Conservation (phyloP, 2,797 vertebrate genomes). For the Macropus fuliginosus region DNA sequence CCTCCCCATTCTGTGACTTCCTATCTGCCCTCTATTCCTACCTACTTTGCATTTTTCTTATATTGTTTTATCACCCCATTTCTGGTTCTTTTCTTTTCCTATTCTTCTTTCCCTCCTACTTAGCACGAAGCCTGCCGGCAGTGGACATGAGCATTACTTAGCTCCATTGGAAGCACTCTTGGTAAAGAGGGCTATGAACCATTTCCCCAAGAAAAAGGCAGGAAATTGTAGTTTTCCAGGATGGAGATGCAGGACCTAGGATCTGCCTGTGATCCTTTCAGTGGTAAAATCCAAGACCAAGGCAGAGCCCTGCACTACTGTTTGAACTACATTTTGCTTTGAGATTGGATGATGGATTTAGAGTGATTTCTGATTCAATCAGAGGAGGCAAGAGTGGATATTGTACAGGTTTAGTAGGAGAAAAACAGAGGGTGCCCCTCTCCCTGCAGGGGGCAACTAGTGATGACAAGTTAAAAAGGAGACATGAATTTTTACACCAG, state of each 20-base stretch:
- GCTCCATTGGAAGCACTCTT: not conserved
- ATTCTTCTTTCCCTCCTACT: not conserved
- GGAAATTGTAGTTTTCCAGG: not conserved
- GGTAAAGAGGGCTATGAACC: not conserved
- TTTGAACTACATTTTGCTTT: conserved; percentile 35
- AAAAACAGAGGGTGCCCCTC: not conserved
- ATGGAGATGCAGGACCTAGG: not conserved
- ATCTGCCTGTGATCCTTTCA: not conserved
- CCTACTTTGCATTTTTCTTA: not conserved
- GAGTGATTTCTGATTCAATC: conserved; percentile 67
- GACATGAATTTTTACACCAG: not conserved
- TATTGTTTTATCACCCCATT: not conserved
- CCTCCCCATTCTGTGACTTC: not conserved
- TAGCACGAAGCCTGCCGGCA: not conserved
- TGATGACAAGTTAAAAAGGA: not conserved
- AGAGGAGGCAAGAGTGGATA: conserved; percentile 28
- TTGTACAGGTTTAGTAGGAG: conserved; percentile 11
- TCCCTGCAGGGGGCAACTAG: not conserved
- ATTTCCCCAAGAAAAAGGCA: not conserved
- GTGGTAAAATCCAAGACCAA: not conserved
- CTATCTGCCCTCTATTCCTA: not conserved
- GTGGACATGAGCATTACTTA: not conserved
- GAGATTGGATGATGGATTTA: conserved; percentile 34
- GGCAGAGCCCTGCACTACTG: not conserved
- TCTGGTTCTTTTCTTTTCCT: not conserved